Conservation (phyloP, 1,140 invertebrate species). For the Drosophila littoralis region DNA sequence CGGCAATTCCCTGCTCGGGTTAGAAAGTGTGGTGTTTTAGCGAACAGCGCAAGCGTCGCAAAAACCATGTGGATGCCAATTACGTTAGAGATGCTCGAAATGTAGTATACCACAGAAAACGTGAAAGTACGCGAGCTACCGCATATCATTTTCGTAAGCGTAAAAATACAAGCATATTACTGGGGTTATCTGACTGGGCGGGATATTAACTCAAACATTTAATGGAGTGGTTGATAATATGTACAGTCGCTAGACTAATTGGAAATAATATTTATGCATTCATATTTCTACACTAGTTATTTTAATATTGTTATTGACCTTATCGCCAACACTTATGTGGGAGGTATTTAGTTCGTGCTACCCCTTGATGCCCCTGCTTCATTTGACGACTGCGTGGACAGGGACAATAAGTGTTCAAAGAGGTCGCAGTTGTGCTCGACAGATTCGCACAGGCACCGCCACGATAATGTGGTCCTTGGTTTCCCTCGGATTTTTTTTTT, state of each 20-base stretch:
- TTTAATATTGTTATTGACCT: not conserved
- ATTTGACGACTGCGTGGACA: not conserved
- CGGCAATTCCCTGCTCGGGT: not conserved
- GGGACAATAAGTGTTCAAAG: not conserved
- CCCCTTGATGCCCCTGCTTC: not conserved
- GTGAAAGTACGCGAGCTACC: not conserved
- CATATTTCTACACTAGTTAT: not conserved
- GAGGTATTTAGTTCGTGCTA: not conserved
- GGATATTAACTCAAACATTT: too few relatives aligned
- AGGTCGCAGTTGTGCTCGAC: not conserved
- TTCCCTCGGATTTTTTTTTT: not conserved
- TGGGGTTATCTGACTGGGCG: too few relatives aligned
- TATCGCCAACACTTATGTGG: constrained; percentile 2
- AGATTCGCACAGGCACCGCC: not conserved
- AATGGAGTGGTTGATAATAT: too few relatives aligned
- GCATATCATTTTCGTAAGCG: too few relatives aligned
- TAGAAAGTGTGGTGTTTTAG: not conserved
- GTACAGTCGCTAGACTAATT: not conserved
- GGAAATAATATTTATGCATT: not conserved
- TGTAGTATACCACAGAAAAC: not conserved
- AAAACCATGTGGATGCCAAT: not conserved
- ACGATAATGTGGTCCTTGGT: not conserved
- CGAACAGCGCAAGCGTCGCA: constrained; percentile 1
- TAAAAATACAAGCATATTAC: not conserved
- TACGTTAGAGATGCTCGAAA: not conserved